Evolutionary conservation across 2,113 vertebrate species (phyloP).

Genomic region (Xiphias gladius): DNA sequence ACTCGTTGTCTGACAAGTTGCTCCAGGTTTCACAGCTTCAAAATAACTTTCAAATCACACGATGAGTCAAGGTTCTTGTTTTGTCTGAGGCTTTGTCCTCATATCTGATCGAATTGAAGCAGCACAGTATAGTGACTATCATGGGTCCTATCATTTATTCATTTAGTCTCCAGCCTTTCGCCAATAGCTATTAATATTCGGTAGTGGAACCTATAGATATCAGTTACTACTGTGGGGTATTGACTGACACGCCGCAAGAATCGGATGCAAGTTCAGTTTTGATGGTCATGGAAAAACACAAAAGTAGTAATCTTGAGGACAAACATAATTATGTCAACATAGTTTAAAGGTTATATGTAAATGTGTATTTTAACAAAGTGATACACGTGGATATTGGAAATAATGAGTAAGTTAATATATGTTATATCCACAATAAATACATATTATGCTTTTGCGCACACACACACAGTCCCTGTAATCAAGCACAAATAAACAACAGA

Average conservation of each 20-base stretch:
- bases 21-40: background rate
- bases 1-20: background rate
- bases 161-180: background rate
- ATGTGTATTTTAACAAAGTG: background rate
- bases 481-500: slow-evolving; percentile 9
- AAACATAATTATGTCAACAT: background rate
- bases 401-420: background rate
- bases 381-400: background rate
- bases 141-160: background rate
- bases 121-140: background rate
- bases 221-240: too few species aligned
- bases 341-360: background rate
- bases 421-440: background rate
- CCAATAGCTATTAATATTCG: background rate
- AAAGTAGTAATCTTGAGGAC: background rate
- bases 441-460: background rate
- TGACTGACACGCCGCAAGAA: too few species aligned
- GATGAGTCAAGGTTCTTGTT: background rate
- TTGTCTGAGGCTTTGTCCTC: background rate
- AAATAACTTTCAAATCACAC: background rate
- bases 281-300: background rate
- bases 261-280: background rate
- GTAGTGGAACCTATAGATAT: background rate
- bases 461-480: background rate
- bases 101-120: too few species aligned